Evolutionary conservation across 1,140 invertebrate species (phyloP).

Genomic region (Drosophila bipectinata): DNA sequence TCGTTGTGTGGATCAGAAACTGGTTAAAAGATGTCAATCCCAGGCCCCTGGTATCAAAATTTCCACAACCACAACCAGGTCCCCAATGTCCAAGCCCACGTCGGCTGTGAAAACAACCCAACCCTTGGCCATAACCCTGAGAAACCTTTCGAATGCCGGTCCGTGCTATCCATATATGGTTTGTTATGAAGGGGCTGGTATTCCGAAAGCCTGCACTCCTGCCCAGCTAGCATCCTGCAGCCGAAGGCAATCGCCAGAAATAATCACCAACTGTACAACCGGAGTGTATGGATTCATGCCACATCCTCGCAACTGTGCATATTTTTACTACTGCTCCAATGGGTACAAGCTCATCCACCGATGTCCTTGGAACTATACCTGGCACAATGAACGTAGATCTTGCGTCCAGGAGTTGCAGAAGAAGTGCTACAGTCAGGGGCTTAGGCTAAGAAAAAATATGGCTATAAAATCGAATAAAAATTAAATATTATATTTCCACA

Average conservation of each 20-base stretch:
- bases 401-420: constrained; percentile 43
- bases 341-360: constrained; percentile 52
- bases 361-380: constrained; percentile 49
- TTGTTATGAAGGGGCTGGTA: constrained; percentile 51
- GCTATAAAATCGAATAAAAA: neutral
- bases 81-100: neutral
- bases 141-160: constrained; percentile 22
- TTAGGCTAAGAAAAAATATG: neutral
- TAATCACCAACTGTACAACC: constrained; percentile 26
- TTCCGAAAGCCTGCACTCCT: constrained; percentile 46
- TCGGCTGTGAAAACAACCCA: constrained; percentile 1
- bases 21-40: constrained; percentile 24
- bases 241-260: constrained; percentile 6
- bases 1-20: constrained; percentile 28
- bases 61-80: neutral
- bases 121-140: constrained; percentile 30
- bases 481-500: no score
- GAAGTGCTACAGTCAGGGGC: constrained; percentile 25
- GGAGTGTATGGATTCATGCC: constrained; percentile 62
- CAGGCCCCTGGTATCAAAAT: neutral
- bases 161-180: constrained; percentile 48
- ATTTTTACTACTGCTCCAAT: constrained; percentile 65
- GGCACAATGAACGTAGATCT: constrained; percentile 53
- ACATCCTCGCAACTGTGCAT: constrained; percentile 50
- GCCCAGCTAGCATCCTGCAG: constrained; percentile 43